These are phyloP conservation scores for Platorchestia sp. DNA, from an alignment of 1,140 invertebrate species.

Conservation along the genomic window DNA sequence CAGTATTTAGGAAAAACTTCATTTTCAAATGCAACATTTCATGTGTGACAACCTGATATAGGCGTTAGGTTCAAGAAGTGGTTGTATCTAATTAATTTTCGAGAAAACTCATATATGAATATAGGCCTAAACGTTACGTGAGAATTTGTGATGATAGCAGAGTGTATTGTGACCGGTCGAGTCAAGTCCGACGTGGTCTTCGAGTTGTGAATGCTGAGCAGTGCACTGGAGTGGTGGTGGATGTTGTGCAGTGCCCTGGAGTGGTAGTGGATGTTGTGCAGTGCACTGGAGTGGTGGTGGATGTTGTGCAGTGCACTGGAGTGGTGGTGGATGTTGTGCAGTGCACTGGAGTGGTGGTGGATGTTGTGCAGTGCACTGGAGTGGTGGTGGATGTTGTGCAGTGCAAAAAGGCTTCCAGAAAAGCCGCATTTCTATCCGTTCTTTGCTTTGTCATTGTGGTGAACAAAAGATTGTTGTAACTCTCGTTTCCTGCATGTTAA, in stretches of 20 bases:
- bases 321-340: no score
- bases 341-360: neutral
- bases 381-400: no score
- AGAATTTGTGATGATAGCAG: neutral
- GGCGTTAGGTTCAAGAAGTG: no score
- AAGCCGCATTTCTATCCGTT: no score
- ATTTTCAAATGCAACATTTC: no score
- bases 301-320: no score
- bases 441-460: no score
- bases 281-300: neutral
- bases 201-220: neutral
- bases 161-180: neutral
- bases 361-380: neutral
- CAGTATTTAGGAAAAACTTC: no score
- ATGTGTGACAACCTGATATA: no score
- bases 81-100: neutral
- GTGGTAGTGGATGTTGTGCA: neutral
- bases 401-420: no score
- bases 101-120: neutral
- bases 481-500: no score
- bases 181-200: neutral
- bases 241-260: neutral
- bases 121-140: neutral
- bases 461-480: no score
- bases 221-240: neutral